Conservation (phyloP, 2,888 invertebrate genomes). For the Andrena flavipes region DNA sequence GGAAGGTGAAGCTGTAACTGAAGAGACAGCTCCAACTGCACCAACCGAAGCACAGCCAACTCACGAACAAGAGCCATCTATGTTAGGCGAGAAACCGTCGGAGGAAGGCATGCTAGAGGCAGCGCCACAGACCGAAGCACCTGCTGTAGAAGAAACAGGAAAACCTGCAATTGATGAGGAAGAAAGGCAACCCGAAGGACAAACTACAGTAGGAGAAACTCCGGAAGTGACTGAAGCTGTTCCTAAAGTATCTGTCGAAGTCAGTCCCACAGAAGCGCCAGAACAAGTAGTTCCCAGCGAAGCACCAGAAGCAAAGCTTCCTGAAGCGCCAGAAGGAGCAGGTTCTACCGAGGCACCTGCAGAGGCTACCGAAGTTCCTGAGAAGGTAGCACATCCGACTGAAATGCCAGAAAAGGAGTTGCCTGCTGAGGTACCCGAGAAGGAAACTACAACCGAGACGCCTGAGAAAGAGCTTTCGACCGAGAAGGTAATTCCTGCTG, state of each 20-base stretch:
- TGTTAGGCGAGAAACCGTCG: slow-evolving; percentile 26
- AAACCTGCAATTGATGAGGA: slow-evolving; percentile 68
- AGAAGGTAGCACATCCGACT: slow-evolving; percentile 1
- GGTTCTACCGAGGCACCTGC: slow-evolving; percentile 13
- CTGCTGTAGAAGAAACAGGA: slow-evolving; percentile 54
- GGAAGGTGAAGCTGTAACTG: slow-evolving; percentile 27
- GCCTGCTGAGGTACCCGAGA: slow-evolving; percentile 16
- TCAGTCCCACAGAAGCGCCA: slow-evolving; percentile 32
- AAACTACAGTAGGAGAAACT: slow-evolving; percentile 21
- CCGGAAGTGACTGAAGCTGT: slow-evolving; percentile 29
- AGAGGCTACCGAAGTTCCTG: slow-evolving; percentile 49
- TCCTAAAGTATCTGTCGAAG: slow-evolving; percentile 18
- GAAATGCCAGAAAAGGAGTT: slow-evolving; percentile 24
- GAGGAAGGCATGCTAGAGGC: slow-evolving; percentile 41
- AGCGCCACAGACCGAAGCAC: slow-evolving; percentile 59
- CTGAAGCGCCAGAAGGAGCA: slow-evolving; percentile 18
- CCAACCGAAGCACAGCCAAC: slow-evolving; percentile 14
- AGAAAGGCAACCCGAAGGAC: slow-evolving; percentile 11
- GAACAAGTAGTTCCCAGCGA: slow-evolving; percentile 15
- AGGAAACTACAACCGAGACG: slow-evolving; percentile 11
- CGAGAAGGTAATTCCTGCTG: slow-evolving; percentile 17
- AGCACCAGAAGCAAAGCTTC: slow-evolving; percentile 3
- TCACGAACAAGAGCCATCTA: slow-evolving; percentile 38
- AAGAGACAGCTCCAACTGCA: slow-evolving; percentile 35
- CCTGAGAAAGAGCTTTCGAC: slow-evolving; percentile 13